A percentile compares a stretch with the other conserved stretches of the same genome.
These are phyloP conservation scores for Chrysocyon brachyurus DNA, from an alignment of 2,797 vertebrate species.

Conservation along the genomic window DNA sequence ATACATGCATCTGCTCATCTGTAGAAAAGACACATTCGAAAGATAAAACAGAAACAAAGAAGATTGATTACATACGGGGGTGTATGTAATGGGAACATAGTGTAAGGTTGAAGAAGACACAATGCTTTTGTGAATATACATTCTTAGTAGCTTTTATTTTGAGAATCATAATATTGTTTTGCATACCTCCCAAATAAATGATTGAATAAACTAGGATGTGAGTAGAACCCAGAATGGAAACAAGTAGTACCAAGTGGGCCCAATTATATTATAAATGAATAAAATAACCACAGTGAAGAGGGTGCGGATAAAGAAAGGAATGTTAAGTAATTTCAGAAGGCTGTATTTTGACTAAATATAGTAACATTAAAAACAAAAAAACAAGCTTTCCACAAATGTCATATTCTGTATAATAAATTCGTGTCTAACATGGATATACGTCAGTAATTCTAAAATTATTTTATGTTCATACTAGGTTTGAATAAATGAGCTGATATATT, in stretches of 20 bases:
- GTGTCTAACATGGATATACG: background rate
- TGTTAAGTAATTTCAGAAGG: background rate
- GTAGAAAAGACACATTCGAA: slow-evolving; percentile 10
- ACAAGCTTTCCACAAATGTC: background rate
- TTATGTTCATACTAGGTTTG: background rate
- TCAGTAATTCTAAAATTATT: background rate
- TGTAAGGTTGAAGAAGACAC: background rate
- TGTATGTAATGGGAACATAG: background rate
- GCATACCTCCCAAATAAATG: background rate
- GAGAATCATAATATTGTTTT: background rate
- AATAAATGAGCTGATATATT: background rate
- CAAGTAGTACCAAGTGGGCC: background rate
- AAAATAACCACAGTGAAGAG: background rate
- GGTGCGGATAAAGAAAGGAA: background rate
- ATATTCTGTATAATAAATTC: background rate
- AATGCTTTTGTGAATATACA: background rate
- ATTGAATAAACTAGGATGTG: background rate
- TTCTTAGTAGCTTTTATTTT: background rate
- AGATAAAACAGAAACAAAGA: background rate
- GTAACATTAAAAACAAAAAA: background rate
- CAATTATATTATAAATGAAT: background rate
- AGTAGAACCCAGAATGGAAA: background rate
- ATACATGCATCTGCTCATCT: background rate
- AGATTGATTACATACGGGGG: background rate
- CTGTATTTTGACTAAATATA: background rate